These are phyloP conservation scores for Malacoraja senta DNA, from an alignment of 2,797 vertebrate species.

Conservation along the genomic window DNA sequence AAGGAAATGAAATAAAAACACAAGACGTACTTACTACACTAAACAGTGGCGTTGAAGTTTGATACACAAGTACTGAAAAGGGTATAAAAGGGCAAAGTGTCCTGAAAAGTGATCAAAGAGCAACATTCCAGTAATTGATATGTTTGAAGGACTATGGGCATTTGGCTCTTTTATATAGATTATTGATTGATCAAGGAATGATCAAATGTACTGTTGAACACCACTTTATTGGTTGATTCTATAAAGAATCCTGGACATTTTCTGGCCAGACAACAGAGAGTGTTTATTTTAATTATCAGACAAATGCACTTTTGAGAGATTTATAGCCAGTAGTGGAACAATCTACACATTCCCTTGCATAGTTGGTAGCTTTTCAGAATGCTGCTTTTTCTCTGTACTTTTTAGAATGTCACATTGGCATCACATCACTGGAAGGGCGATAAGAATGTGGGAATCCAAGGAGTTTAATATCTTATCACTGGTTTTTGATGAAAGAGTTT, in stretches of 20 bases:
- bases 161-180: not conserved
- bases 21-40: not conserved
- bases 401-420: not conserved
- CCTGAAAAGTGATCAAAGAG: not conserved
- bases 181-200: not conserved
- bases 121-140: not conserved
- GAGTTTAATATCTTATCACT: slow-evolving; percentile 16
- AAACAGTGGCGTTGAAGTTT: not conserved
- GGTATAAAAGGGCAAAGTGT: not conserved
- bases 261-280: not conserved
- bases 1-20: not conserved
- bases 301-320: not conserved
- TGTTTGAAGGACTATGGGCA: slow-evolving; percentile 1
- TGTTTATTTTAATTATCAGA: not conserved
- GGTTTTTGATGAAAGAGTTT: not conserved
- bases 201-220: not conserved
- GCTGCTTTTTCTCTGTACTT: not conserved
- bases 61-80: not conserved
- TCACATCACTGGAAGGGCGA: not conserved
- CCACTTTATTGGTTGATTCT: not conserved
- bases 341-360: not conserved
- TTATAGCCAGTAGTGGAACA: not conserved
- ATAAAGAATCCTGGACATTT: not conserved
- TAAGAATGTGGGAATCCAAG: not conserved
- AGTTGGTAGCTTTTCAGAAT: not conserved